Conservation (phyloP, 2,113 vertebrate genomes). For the Phalacrocorax carbo region DNA sequence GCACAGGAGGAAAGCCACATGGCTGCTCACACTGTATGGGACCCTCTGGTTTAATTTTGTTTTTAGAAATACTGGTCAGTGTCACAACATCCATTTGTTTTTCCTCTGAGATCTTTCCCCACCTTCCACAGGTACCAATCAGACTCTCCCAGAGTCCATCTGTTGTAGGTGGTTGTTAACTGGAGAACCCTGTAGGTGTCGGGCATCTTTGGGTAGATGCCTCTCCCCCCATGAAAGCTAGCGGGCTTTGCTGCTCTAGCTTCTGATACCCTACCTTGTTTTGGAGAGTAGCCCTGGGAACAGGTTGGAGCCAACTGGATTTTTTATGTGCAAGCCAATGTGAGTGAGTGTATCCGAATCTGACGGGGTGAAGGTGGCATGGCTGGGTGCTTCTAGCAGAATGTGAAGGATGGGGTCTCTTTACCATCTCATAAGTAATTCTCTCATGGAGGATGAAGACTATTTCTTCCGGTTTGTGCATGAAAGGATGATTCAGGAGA, state of each 20-base stretch:
- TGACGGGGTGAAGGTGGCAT: accelerated
- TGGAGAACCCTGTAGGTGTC: neutral
- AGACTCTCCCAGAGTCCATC: neutral
- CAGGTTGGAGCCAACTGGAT: neutral
- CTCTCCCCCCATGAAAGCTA: neutral
- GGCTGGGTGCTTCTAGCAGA: neutral
- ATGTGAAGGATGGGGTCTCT: neutral
- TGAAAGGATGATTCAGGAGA: conserved; percentile 12
- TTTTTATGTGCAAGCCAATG: neutral
- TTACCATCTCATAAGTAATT: neutral
- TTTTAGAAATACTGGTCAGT: conserved; percentile 39
- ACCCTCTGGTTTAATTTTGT: conserved; percentile 34
- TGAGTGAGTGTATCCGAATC: conserved; percentile 20
- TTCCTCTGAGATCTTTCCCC: conserved; percentile 14
- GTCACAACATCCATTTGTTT: neutral
- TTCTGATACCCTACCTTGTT: conserved; percentile 48
- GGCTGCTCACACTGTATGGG: conserved; percentile 18
- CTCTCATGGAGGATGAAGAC: neutral
- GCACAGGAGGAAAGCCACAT: neutral
- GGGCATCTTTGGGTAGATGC: neutral
- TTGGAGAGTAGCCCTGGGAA: conserved; percentile 1
- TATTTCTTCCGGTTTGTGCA: neutral
- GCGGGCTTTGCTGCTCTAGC: neutral
- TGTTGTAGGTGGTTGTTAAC: neutral
- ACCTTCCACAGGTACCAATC: neutral